Conservation (phyloP, 2,888 invertebrate genomes). For the Alviniconcha strummeri region DNA sequence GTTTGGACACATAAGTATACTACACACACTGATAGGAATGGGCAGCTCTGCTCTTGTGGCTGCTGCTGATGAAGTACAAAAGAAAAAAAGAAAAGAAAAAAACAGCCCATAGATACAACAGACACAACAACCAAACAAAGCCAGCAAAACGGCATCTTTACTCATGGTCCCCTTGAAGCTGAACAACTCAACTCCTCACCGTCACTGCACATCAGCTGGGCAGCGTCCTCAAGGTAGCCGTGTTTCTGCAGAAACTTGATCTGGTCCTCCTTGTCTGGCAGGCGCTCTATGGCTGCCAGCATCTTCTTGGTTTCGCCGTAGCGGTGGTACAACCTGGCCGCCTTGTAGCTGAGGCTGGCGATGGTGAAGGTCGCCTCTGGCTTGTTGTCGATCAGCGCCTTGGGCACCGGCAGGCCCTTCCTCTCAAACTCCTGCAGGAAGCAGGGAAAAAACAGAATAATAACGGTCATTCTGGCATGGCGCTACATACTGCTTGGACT, state of each 20-base stretch:
- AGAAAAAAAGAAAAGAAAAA: no score
- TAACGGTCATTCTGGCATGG: no score
- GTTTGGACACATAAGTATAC: no score
- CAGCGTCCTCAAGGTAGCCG: conserved; percentile 49
- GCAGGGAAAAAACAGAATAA: no score
- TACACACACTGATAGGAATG: no score
- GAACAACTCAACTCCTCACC: conserved; percentile 40
- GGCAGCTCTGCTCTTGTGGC: no score
- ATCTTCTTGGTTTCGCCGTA: conserved; percentile 49
- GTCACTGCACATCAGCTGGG: conserved; percentile 45
- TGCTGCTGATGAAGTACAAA: no score
- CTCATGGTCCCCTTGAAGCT: no score
- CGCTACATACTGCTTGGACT: no score
- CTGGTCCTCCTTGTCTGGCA: conserved; percentile 47
- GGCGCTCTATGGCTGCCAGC: conserved; percentile 52
- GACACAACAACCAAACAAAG: no score
- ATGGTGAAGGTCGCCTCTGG: conserved; percentile 50
- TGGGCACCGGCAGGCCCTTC: conserved; percentile 44
- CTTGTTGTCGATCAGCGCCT: conserved; percentile 46
- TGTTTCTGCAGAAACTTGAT: conserved; percentile 52
- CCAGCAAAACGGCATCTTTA: no score
- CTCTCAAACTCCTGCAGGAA: conserved; percentile 44
- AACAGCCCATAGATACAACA: no score
- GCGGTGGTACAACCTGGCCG: conserved; percentile 52
- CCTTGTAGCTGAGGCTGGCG: conserved; percentile 52